These are phyloP conservation scores for Gandaritis pyraliata DNA, from an alignment of 2,888 invertebrate genomes.

Conservation along the genomic window DNA sequence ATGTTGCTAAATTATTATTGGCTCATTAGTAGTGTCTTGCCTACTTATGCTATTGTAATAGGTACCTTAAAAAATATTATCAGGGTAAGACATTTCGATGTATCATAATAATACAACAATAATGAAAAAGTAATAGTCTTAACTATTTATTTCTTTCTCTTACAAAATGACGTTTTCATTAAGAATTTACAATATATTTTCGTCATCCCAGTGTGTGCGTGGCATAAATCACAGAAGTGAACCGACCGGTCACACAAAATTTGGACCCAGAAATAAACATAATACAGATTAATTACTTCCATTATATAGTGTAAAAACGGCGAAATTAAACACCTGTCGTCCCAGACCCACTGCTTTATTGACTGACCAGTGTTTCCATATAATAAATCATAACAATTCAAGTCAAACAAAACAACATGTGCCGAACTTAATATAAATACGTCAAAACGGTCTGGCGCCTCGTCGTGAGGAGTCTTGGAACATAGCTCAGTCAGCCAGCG, in stretches of 20 bases:
- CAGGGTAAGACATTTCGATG: slow-evolving; percentile 26
- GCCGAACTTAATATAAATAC: slow-evolving; percentile 81
- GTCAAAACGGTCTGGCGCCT: slow-evolving; percentile 77
- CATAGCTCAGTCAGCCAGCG: slow-evolving; percentile 70
- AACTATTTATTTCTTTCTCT: slow-evolving; percentile 81
- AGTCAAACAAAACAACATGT: slow-evolving; percentile 83
- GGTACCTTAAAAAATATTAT: not conserved
- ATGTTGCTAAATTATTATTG: no score
- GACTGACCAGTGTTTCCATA: slow-evolving; percentile 84
- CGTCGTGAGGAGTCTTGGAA: slow-evolving; percentile 56
- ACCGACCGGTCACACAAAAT: slow-evolving; percentile 60
- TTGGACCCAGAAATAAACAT: slow-evolving; percentile 77
- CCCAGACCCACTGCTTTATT: slow-evolving; percentile 85
- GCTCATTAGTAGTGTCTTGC: no score
- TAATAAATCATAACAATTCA: slow-evolving; percentile 84
- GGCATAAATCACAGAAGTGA: slow-evolving; percentile 61
- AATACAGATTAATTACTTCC: slow-evolving; percentile 55
- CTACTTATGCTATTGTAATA: no score
- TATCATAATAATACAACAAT: slow-evolving; percentile 67
- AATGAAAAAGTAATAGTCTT: slow-evolving; percentile 75
- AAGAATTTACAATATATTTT: slow-evolving; percentile 80
- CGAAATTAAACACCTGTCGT: slow-evolving; percentile 79
- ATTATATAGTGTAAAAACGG: slow-evolving; percentile 55
- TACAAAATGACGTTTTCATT: slow-evolving; percentile 75
- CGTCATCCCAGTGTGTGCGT: slow-evolving; percentile 51